Conservation (phyloP, 2,113 vertebrate species). For the Puffinus mauretanicus region DNA sequence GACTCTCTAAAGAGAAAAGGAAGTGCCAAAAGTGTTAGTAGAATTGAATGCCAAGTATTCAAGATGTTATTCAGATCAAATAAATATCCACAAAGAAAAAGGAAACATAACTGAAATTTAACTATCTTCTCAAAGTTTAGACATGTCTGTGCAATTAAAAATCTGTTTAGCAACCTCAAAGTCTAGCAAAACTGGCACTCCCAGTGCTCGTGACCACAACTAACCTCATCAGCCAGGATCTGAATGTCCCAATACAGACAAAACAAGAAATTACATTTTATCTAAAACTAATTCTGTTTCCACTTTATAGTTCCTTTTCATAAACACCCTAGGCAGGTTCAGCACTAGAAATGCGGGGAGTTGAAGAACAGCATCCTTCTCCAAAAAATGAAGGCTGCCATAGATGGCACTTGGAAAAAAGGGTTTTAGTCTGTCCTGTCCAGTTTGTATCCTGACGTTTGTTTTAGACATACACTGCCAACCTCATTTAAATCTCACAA, state of each 20-base stretch:
- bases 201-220: neutral
- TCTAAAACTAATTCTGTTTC: neutral
- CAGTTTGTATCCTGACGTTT: neutral
- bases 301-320: neutral
- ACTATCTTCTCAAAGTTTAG: neutral
- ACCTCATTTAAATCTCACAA: neutral
- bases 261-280: neutral
- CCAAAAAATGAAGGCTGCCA: neutral
- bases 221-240: slow-evolving; percentile 9
- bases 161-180: slow-evolving; percentile 16
- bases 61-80: slow-evolving; percentile 1
- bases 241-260: neutral
- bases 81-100: slow-evolving; percentile 4
- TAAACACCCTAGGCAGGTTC: neutral
- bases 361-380: neutral
- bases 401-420: neutral
- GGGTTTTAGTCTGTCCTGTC: neutral
- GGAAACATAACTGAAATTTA: neutral
- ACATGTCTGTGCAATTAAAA: neutral
- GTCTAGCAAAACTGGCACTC: slow-evolving; percentile 18
- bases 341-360: neutral
- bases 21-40: neutral
- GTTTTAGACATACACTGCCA: neutral
- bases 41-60: neutral
- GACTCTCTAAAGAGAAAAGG: neutral